Evolutionary conservation across 2,888 invertebrate genomes (phyloP), one percentile per base, ranked within the genome.

Genomic region (Alcis repandata): DNA sequence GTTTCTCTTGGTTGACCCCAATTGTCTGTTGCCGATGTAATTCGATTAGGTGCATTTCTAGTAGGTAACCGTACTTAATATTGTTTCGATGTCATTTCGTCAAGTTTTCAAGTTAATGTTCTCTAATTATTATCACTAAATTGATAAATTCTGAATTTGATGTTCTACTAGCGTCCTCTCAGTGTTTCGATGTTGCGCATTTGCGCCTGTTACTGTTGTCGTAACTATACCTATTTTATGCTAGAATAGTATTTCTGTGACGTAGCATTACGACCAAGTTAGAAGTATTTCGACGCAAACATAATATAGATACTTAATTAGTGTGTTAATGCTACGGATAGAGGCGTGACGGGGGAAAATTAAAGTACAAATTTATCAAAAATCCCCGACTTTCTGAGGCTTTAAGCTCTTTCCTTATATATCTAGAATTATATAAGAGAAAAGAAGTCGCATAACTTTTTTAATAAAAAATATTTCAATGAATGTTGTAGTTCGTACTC

Each of bases 291-390:
- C 85, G 83, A 87, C 88, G 90, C 87, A 89, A 88, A 89, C 84
- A 81, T 80, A 79, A 77, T 27, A 77, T 79, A 77, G 73, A 68
- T 74, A 33, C 15, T 45, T 78, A 77, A 63, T 73, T 74, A 77
- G 79, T 83, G 81, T 78, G 78, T 80, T 79, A 80, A 80, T 75
- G 86, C 85, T 83, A 84, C 77, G 74, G 73, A 75, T 74, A 82
- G 75, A 79, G 75, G 78, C 78, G 77, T 79, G 82, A 77, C 78
- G 81, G 78, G 90, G 87, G 83, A 79, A n/a, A 80, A 73, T 85
- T 78, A 92, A 87, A 92, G 92, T 92, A 92, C 92, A 92, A 92
- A 92, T 91, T 91, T 90, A 91, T 89, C 90, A 90, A 76, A 80
- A 73, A 79, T 78, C 83, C 88, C 89, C 87, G 77, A 76, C 70